Base-by-base conservation (phyloP, 2,888 invertebrate species). In the Bellardia pandia region DNA sequence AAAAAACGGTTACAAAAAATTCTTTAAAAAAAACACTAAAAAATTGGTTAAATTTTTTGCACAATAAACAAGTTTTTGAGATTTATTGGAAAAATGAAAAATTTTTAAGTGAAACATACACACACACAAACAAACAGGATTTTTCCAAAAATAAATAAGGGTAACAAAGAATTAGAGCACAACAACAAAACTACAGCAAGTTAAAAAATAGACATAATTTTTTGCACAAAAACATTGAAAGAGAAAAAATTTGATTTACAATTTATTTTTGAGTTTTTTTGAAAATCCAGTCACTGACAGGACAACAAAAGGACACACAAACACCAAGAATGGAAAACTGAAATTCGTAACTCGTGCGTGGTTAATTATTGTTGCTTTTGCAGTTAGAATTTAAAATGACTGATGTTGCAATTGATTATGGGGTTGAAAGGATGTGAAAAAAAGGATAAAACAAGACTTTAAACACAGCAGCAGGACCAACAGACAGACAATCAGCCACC, bases 321-420 rank as follows among this genome's bases (percentile, higher is more conserved):
- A 71, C 37, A 91, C 90, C 83, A 91, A 80, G 68, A 64, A 72
- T 13, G 81, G 83, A 75, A 79, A 82, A 71, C 62, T 56, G 60
- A 85, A 86, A 89, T 90, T 90, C 90, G 89, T 90, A 91, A 90
- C 90, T 92, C 90, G 91, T 91, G 91, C 91, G 90, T 90, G 86
- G 82, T 88, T 89, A 90, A 89, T 90, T 90, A 89, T 90, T 90
- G 89, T 89, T 89, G 88, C 88, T 81, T 89, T 88, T 85, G 85
- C 48, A 80, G 77, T 80, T 64, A 62, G 80, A 62, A 42, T 62
- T 16, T 66, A 83, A 86, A 84, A 66, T 83, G 60, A 86, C 76
- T 86, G 86, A 75, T 85, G 80, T 69, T 69, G 14, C 62, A 64
- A 23, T 81, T 92, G 91, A 92, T 92, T 91, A 88, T 90, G 90